Base-by-base conservation (phyloP, 92 coral and sea anemone species). In the Actinernus sp. region DNA sequence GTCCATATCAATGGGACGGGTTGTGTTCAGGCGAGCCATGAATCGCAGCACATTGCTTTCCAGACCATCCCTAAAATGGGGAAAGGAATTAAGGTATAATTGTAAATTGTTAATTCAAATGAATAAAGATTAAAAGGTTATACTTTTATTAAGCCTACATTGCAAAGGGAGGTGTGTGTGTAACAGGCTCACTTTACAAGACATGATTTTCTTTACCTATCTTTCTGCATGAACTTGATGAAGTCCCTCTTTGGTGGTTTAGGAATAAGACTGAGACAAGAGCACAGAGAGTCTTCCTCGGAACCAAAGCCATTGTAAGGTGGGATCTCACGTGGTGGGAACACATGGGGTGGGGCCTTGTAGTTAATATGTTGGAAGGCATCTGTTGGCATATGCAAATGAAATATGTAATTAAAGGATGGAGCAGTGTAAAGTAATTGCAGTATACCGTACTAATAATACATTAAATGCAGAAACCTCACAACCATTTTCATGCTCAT, bases 291-390 rank as follows among this genome's bases (percentile, higher is more conserved):
- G 80, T 93, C 98, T 39, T 90, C 97, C 40, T 93, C 98, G 30
- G 97, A 90, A 28, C 98, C 98, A 86, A 93, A 93, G 22, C 98
- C 98, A 83, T 93, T 93, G 55, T 86, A 93, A 3, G 98, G 98
- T 12, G 98, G 98, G 48, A 93, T 90, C 65, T 90, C 93, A 16
- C 98, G 86, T 17, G 84, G 57, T 22, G 70, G 85, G 53, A 82
- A 30, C 14, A 61, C 82, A 48, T 66, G 48, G 17, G 88, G 88
- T 26, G 81, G 87, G 9, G 96, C 92, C 65, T 90, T 90, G 78
- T 61, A 83, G 20, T 87, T 79, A 81, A 93, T 86, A 30, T 83
- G 61, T 11, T 68, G 79, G 72, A 93, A 93, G 38, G 79, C 62
- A 64, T 79, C 96, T 89, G 63, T n/a, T n/a, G n/a, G n/a, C n/a